phyloP scores from a whole-genome alignment of 2,797 vertebrate genomes.

The Sebastes kiyomatsui region DNA sequence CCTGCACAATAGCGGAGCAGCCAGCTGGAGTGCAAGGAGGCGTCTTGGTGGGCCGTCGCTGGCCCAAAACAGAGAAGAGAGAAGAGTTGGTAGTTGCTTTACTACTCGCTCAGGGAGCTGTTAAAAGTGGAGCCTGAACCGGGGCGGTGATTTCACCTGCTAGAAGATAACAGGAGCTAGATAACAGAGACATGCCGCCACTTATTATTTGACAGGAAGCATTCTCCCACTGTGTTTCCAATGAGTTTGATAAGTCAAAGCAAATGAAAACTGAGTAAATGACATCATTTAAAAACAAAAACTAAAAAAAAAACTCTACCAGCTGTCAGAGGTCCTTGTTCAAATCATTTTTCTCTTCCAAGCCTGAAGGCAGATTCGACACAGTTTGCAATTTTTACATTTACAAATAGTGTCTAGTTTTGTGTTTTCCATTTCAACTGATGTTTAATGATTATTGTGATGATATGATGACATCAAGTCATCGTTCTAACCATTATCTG shows the following conservation, averaged over 20 bases:
- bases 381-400: constrained; percentile 37
- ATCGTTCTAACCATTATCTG: neutral
- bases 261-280: constrained; percentile 51
- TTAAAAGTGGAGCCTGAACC: fast-evolving
- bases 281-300: constrained; percentile 39
- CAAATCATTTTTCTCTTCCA: constrained; percentile 47
- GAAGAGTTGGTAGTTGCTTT: constrained; percentile 20
- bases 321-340: constrained; percentile 60
- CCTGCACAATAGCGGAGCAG: constrained; percentile 60
- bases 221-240: neutral
- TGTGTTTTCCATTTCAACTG: neutral
- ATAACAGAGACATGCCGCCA: neutral
- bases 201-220: constrained; percentile 3
- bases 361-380: constrained; percentile 52
- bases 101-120: constrained; percentile 8
- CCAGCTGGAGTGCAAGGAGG: constrained; percentile 71
- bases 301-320: neutral
- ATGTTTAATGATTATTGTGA: constrained; percentile 6
- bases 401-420: constrained; percentile 11
- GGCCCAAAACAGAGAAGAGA: constrained; percentile 51
- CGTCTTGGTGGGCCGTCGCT: constrained; percentile 45
- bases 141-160: neutral
- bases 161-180: neutral
- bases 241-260: constrained; percentile 45
- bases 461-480: neutral